Conservation (phyloP, 2,113 vertebrate species). For the Stigmatopora argus region DNA sequence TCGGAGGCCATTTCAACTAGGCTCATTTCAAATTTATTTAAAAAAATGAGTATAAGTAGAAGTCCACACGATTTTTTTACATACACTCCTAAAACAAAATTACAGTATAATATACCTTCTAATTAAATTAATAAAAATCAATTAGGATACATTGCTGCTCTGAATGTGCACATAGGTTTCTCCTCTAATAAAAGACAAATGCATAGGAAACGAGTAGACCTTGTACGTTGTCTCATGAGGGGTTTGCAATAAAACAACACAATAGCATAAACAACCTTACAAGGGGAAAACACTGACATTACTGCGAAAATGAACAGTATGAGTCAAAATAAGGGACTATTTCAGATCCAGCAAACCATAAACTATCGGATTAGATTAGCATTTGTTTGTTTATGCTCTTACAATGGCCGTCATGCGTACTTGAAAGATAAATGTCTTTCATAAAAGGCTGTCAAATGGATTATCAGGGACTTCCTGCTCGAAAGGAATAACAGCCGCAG, state of each 20-base stretch:
- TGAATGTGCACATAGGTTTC: not conserved
- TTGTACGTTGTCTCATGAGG: not conserved
- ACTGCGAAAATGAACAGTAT: not conserved
- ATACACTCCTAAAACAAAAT: not conserved
- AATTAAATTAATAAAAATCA: not conserved
- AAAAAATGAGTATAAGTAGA: too few relatives aligned
- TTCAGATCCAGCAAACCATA: not conserved
- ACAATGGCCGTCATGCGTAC: constrained; percentile 20
- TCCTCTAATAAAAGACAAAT: not conserved
- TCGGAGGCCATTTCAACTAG: too few relatives aligned
- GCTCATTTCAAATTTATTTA: too few relatives aligned
- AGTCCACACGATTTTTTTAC: too few relatives aligned
- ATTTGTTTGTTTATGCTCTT: constrained; percentile 37
- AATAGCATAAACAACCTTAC: not conserved
- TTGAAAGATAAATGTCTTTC: constrained; percentile 42
- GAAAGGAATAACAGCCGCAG: constrained; percentile 17
- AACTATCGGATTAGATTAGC: constrained; percentile 2
- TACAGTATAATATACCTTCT: not conserved
- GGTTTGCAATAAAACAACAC: not conserved
- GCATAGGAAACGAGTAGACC: not conserved
- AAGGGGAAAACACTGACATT: not conserved
- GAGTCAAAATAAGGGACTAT: not conserved
- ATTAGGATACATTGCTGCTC: not conserved
- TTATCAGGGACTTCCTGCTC: constrained; percentile 18
- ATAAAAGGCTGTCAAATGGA: constrained; percentile 41